These are phyloP conservation scores for Pandemis corylana DNA, from an alignment of 2,888 invertebrate species.

Conservation along the genomic window DNA sequence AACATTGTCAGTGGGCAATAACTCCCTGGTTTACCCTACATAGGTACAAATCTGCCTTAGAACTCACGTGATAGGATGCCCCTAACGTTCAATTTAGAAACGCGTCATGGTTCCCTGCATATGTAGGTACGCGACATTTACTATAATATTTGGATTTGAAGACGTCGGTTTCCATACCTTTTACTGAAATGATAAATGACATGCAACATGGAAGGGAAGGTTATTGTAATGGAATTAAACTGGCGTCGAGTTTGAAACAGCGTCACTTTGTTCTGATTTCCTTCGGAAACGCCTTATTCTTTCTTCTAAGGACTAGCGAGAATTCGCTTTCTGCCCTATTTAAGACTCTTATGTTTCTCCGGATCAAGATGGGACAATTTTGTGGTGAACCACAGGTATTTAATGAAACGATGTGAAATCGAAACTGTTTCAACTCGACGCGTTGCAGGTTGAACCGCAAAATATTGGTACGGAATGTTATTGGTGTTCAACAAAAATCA, in stretches of 20 bases:
- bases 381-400: too few species aligned
- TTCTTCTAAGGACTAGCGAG: neutral
- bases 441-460: neutral
- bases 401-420: neutral
- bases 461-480: neutral
- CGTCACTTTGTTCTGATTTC: neutral
- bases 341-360: neutral
- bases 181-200: slow-evolving; percentile 7
- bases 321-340: neutral
- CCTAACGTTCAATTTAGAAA: neutral
- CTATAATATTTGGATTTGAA: neutral
- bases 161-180: slow-evolving; percentile 10
- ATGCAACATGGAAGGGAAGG: slow-evolving; percentile 7
- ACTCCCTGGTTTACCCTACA: neutral
- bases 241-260: neutral
- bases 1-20: too few species aligned
- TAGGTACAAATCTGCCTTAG: neutral
- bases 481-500: neutral
- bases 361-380: too few species aligned
- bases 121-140: neutral
- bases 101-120: neutral
- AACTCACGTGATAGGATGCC: neutral
- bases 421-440: neutral
- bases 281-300: neutral
- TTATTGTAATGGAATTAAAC: neutral